These are phyloP conservation scores for Danaus plexippus DNA, from an alignment of 1,140 invertebrate genomes.

Conservation along the genomic window DNA sequence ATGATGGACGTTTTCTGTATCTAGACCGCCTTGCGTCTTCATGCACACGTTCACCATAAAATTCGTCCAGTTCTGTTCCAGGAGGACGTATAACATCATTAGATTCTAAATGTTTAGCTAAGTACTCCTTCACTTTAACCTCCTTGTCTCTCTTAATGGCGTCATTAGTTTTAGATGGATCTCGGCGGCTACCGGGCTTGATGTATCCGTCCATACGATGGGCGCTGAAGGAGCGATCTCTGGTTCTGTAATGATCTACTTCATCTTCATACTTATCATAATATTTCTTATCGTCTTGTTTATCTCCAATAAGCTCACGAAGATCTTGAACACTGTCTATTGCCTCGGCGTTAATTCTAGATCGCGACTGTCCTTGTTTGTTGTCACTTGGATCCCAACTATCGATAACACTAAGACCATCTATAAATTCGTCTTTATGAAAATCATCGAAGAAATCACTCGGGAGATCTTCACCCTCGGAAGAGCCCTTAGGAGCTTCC, in stretches of 20 bases:
- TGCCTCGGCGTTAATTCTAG: conserved; percentile 22
- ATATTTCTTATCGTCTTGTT: conserved; percentile 12
- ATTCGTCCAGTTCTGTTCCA: conserved; percentile 60
- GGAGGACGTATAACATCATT: conserved; percentile 50
- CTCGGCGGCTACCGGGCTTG: conserved; percentile 53
- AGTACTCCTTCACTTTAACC: conserved; percentile 54
- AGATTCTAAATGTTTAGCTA: conserved; percentile 53
- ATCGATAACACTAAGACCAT: conserved; percentile 62
- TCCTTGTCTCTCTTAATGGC: conserved; percentile 60
- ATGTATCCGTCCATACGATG: conserved; percentile 43
- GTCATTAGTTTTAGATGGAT: conserved; percentile 57
- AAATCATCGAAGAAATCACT: conserved; percentile 68
- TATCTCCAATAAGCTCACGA: conserved; percentile 38
- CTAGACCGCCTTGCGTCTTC: conserved; percentile 9
- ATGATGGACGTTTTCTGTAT: conserved; percentile 10
- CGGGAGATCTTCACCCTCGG: conserved; percentile 56
- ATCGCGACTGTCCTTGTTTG: conserved; percentile 7
- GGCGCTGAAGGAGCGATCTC: conserved; percentile 10
- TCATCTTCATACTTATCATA: conserved; percentile 6
- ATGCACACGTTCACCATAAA: conserved; percentile 33
- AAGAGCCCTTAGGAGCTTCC: conserved; percentile 25
- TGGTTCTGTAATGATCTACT: conserved; percentile 5
- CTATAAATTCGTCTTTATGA: conserved; percentile 57
- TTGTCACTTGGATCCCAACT: conserved; percentile 47
- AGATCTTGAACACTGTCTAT: conserved; percentile 40